Base-by-base conservation (phyloP, 2,113 vertebrate genomes). In the Silurus glanis region DNA sequence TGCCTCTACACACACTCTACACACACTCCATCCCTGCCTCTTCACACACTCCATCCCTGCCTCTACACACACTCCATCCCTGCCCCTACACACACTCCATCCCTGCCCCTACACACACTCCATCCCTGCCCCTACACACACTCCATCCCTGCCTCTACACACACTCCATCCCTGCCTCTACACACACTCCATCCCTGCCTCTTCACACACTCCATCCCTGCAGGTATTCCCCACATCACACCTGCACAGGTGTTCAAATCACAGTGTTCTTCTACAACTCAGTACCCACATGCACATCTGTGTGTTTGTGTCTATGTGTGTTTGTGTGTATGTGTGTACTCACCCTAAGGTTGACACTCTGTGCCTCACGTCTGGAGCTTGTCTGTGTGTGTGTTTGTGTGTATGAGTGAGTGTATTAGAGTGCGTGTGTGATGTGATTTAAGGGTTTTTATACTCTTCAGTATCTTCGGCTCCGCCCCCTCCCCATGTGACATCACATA, bases 331-430 rank as follows among this genome's bases (percentile, higher is more conserved):
- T 19, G 49, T 55, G 23, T 3, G 12, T 55, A 87, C 94, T 93
- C 96, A 97, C 97, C 96, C 16, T 90, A 83, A 89, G 92, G 92
- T 89, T 92, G 91, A 90, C 53, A 89, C 93, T 95, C 91, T 92
- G 91, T 80, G 90, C 90, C 90, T 91, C 90, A 82, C 55, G 90
- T 88, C 90, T 89, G 90, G 28, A 59, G 74, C 16, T 83, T 59
- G 69, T 86, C 90, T 92, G 89, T 93, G 93, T 92, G 93, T 95
- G 92, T 92, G 93, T 91, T 90, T 89, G 82, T 84, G 89, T 82
- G 90, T 83, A 85, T 85, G 90, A 94, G 93, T 91, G 91, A 90
- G 94, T 91, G 89, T 84, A 83, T 86, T 89, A 83, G 81, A 85
- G 91, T 84, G 64, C 80, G 90, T 93, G 92, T 94, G 93, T 94